Percentiles rank a stretch among this genome's conserved stretches.
Evolutionary conservation across 2,797 vertebrate species (phyloP).

Genomic region (Luscinia luscinia): DNA sequence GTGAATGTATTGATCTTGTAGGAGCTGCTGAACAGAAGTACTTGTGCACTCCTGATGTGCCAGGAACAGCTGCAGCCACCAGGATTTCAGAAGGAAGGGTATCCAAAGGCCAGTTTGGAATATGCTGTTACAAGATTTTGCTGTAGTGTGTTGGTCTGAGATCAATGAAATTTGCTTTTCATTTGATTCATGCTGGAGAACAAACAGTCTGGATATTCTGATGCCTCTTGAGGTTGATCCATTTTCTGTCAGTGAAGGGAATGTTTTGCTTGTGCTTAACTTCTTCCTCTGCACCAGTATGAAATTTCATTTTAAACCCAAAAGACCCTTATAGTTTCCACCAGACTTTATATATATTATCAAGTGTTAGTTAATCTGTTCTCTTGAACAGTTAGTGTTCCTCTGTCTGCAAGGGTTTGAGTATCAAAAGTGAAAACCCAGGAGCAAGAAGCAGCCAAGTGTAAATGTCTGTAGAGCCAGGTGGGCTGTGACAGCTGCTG

Average conservation of each 20-base stretch:
- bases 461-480: background rate
- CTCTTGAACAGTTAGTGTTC: background rate
- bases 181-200: constrained; percentile 40
- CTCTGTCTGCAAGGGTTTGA: constrained; percentile 3
- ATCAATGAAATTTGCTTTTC: constrained; percentile 39
- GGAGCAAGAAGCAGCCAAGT: background rate
- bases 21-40: background rate
- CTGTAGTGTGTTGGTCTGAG: constrained; percentile 24
- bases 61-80: background rate
- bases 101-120: constrained; percentile 32
- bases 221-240: constrained; percentile 7
- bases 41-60: background rate
- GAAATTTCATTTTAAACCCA: constrained; percentile 27
- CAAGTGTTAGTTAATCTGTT: background rate
- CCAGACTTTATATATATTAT: background rate
- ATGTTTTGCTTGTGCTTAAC: constrained; percentile 27
- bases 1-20: background rate
- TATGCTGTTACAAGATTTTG: background rate
- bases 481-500: constrained; percentile 30
- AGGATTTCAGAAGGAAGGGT: background rate
- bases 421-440: background rate
- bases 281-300: constrained; percentile 10
- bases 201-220: constrained; percentile 16
- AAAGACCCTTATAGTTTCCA: background rate
- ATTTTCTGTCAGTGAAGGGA: constrained; percentile 15